Base-by-base conservation (phyloP, 2,888 invertebrate genomes). In the Flabesymbios commensalis region DNA sequence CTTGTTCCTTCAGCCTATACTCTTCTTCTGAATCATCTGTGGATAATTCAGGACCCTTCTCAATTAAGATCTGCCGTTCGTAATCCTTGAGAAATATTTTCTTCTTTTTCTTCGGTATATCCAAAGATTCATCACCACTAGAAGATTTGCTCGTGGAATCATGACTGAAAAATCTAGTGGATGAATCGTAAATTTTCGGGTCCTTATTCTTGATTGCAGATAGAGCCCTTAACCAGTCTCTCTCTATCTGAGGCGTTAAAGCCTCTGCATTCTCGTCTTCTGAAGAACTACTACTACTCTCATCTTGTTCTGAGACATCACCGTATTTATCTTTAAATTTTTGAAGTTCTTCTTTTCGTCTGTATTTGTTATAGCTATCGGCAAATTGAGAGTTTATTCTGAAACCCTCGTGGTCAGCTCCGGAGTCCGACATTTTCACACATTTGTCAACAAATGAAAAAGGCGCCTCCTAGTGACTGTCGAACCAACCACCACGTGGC, bases 141-240 rank as follows among this genome's bases (percentile, higher is more conserved):
- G n/a, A n/a, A n/a, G n/a, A n/a, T n/a, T n/a, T n/a, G n/a, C n/a
- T n/a, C n/a, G n/a, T n/a, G n/a, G n/a, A n/a, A n/a, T 33, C 36
- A 29, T 53, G n/a, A 31, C 28, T 87, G 64, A 71, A 78, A 59
- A 78, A 78, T 31, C 69, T 69, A 22, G 63, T 64, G 57, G 87
- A 86, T 42, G 89, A 87, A 76, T 95, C 89, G 82, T 97, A 97
- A 67, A 96, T 94, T 71, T 87, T 86, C 0, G 95, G 93, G 84
- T 96, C 92, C 77, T 91, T 92, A 48, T 88, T 90, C 80, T 95
- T 96, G 48, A 98, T 82, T 54, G 89, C 88, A 0, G 94, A 87
- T 1, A 96, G 84, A 0, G 95, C 91, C 83, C 90, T 91, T 45
- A 93, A 88, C 82, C 98, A 98, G 68, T 91, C 90, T 70, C 90